Base-by-base conservation (phyloP, 2,113 vertebrate genomes). In the Lampris incognitus region DNA sequence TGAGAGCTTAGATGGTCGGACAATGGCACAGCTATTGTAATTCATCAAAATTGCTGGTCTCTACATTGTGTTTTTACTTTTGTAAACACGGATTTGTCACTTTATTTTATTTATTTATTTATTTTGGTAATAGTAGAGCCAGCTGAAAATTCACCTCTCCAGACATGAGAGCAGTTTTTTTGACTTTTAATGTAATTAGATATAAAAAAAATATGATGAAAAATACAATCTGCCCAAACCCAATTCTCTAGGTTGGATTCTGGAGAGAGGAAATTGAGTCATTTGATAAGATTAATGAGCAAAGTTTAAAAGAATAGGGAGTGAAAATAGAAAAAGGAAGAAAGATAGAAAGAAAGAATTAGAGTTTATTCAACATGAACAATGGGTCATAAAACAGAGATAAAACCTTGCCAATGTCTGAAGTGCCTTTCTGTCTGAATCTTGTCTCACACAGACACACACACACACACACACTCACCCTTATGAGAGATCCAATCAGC, bases 401-500 rank as follows among this genome's bases (percentile, higher is more conserved):
- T 7, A 46, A 4, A 46, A 46, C 40, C 70, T 76, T 24, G 70
- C 80, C 50, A 49, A 63, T 71, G 40, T 69, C 36, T 66, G 49
- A 57, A 72, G 56, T 44, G 74, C 56, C 49, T 46, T 63, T 40
- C 13, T 62, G 11, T 4, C 48, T 11, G 36, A 72, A 56, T 60
- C 49, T n/a, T 55, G 11, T 55, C 52, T n/a, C n/a, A 54, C 54
- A 11, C 56, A 6, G 37, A 11, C 57, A 11, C 38, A 39, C 61
- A 69, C 54, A 46, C 51, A 46, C 54, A 73, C 42, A 51, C 54
- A 52, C 70, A 64, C 40, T 41, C 40, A 64, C 8, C 7, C 37
- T 38, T 0, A 11, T 69, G 74, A 84, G 68, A 56, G 73, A 76
- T 65, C 70, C 72, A 83, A 79, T 89, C 72, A 86, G 46, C 65